A percentile compares a stretch with the other conserved stretches of the same genome.
These are phyloP conservation scores for Cherax quadricarinatus DNA, from an alignment of 1,140 invertebrate genomes.

Conservation along the genomic window DNA sequence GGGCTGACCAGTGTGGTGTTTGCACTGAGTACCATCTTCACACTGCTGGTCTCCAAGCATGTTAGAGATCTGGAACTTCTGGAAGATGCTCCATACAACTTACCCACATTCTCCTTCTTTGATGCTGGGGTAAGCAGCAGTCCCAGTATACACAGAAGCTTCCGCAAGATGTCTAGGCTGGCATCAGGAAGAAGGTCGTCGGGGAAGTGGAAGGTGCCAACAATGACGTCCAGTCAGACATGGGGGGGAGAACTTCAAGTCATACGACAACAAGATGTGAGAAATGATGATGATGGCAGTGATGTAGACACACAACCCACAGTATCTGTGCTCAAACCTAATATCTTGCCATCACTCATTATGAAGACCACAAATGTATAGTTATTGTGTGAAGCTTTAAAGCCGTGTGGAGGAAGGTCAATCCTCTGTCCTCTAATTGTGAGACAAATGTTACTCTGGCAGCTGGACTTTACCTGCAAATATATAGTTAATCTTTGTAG, in stretches of 20 bases:
- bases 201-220: slow-evolving; percentile 12
- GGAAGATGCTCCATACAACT: neutral
- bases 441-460: no score
- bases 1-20: slow-evolving; percentile 23
- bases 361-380: neutral
- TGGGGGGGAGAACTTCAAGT: neutral
- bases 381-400: neutral
- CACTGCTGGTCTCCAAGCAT: neutral
- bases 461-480: no score
- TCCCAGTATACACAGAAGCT: neutral
- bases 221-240: neutral
- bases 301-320: neutral
- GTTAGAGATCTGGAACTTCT: neutral
- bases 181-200: slow-evolving; percentile 12
- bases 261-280: neutral
- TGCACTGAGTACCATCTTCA: neutral
- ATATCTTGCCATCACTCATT: neutral
- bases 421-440: no score
- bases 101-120: slow-evolving; percentile 11
- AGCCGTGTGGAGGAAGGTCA: no score
- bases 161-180: slow-evolving; percentile 19
- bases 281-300: neutral
- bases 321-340: neutral
- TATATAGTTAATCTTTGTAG: no score
- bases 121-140: neutral